Percentiles rank a stretch among this genome's conserved stretches.
phyloP scores from a whole-genome alignment of 2,797 vertebrate genomes.

The Gymnoscopelus braueri region DNA sequence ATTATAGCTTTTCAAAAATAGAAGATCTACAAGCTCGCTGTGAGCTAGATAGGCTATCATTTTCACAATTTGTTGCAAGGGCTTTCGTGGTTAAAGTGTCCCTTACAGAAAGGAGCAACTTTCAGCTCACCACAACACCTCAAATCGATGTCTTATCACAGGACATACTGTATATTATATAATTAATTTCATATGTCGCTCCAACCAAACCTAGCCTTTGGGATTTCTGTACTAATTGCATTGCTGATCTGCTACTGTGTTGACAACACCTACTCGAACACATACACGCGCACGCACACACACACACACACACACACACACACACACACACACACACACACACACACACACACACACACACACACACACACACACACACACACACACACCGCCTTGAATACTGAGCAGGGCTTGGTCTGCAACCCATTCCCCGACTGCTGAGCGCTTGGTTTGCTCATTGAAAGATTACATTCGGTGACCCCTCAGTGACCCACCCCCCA shows the following conservation, averaged over 20 bases:
- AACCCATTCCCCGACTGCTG: slow-evolving; percentile 51
- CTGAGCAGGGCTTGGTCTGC: slow-evolving; percentile 41
- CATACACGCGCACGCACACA: not conserved
- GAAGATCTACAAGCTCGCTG: too few species aligned
- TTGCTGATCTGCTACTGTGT: too few species aligned
- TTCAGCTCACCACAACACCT: too few species aligned
- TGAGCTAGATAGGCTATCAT: too few species aligned
- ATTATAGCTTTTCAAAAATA: too few species aligned
- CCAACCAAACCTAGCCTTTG: not conserved
- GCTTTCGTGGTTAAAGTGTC: too few species aligned
- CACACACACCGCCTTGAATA: not conserved
- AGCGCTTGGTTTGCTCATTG: slow-evolving; percentile 56
- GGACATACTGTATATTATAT: not conserved
- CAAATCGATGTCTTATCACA: not conserved
- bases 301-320: not conserved
- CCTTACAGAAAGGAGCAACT: too few species aligned
- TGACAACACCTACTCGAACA: not conserved
- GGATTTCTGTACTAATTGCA: slow-evolving; percentile 11
- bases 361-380: not conserved
- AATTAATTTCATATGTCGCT: not conserved
- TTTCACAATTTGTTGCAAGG: too few species aligned
- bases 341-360: not conserved
- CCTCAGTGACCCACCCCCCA: slow-evolving; percentile 45
- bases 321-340: slow-evolving; percentile 8
- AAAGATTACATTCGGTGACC: slow-evolving; percentile 48